A percentile compares a stretch with the other conserved stretches of the same genome.
Evolutionary conservation across 2,797 vertebrate species (phyloP).

Genomic region (Rousettus madagascariensis): DNA sequence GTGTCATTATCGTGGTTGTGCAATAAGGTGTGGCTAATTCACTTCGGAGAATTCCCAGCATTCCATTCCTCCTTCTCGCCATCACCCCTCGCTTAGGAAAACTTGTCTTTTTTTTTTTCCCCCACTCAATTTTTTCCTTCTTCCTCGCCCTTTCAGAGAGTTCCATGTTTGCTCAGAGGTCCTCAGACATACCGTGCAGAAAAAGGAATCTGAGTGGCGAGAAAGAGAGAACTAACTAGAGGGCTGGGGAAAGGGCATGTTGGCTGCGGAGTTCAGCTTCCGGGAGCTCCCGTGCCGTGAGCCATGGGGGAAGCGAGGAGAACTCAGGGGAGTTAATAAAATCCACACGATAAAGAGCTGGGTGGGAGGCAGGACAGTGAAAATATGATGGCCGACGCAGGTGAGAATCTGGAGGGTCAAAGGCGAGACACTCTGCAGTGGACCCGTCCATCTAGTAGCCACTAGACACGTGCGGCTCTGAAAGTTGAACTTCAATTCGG

Average conservation of each 20-base stretch:
- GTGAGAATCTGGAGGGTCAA: not conserved
- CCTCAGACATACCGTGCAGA: not conserved
- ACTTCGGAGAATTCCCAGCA: not conserved
- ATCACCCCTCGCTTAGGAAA: not conserved
- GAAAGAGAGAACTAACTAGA: not conserved
- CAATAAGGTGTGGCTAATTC: not conserved
- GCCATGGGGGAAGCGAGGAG: not conserved
- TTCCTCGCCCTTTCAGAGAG: not conserved
- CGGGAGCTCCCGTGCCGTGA: not conserved
- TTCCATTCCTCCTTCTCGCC: not conserved
- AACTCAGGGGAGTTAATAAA: not conserved
- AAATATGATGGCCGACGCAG: not conserved
- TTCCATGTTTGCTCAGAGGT: not conserved
- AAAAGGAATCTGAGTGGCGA: not conserved
- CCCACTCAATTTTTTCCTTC: not conserved
- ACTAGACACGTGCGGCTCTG: not conserved
- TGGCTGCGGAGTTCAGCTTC: not conserved
- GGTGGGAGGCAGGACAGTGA: not conserved
- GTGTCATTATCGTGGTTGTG: not conserved
- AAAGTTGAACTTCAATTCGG: not conserved
- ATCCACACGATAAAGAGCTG: not conserved
- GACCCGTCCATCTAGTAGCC: not conserved
- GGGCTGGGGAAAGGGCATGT: accelerated
- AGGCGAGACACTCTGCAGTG: not conserved
- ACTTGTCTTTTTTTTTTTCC: not conserved